Percentiles rank a stretch among this genome's conserved stretches.
phyloP scores from a whole-genome alignment of 2,797 vertebrate species.

The Typhlichthys eigenmanni region DNA sequence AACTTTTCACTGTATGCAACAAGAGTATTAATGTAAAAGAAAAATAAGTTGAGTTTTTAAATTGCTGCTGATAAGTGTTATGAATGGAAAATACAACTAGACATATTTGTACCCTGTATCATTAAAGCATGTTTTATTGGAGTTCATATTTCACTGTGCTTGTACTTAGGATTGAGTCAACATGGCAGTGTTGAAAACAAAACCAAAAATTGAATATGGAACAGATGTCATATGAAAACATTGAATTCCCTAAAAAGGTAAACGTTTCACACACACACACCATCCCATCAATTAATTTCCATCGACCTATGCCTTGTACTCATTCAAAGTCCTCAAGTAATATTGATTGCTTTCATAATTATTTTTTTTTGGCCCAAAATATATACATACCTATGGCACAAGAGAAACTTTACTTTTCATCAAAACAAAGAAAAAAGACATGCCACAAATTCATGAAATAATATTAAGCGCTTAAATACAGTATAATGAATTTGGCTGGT shows the following conservation, averaged over 20 bases:
- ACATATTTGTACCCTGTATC: constrained; percentile 48
- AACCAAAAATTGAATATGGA: constrained; percentile 66
- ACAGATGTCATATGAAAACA: constrained; percentile 49
- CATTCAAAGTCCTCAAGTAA: constrained; percentile 39
- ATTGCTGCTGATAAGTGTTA: constrained; percentile 41
- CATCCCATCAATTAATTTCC: constrained; percentile 13
- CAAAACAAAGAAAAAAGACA: constrained; percentile 56
- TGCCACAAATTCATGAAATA: constrained; percentile 49
- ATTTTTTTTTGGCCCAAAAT: constrained; percentile 70
- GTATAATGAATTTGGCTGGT: constrained; percentile 5
- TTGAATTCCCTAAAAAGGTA: constrained; percentile 31
- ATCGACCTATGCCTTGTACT: constrained; percentile 22
- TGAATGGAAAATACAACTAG: constrained; percentile 16
- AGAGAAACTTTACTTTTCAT: constrained; percentile 38
- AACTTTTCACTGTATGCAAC: constrained; percentile 60
- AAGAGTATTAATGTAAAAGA: constrained; percentile 44
- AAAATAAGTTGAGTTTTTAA: constrained; percentile 27
- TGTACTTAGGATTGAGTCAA: constrained; percentile 35
- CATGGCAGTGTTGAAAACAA: constrained; percentile 39
- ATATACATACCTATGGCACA: constrained; percentile 52
- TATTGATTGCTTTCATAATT: constrained; percentile 37
- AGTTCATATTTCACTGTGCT: constrained; percentile 42
- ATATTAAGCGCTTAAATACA: constrained; percentile 31
- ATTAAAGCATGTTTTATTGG: constrained; percentile 74
- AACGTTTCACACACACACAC: constrained; percentile 17